These are phyloP conservation scores for Coptodon rendalli DNA, from an alignment of 2,113 vertebrate genomes.

Conservation along the genomic window DNA sequence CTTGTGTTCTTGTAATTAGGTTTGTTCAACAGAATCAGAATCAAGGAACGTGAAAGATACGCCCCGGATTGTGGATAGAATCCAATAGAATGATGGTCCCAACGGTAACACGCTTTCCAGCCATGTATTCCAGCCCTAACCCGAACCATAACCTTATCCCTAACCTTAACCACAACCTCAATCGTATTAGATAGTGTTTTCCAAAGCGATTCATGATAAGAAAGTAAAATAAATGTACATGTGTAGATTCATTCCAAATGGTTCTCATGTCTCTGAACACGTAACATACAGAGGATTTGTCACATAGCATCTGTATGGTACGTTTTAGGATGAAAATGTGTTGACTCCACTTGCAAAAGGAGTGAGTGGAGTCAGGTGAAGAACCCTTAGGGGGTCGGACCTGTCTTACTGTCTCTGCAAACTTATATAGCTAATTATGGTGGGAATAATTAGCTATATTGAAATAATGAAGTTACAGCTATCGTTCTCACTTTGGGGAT, in stretches of 20 bases:
- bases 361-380: neutral
- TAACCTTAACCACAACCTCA: neutral
- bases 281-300: neutral
- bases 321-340: neutral
- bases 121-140: neutral
- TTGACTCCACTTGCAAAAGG: neutral
- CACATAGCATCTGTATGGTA: neutral
- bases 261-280: neutral
- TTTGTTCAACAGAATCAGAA: fast-evolving
- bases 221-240: neutral
- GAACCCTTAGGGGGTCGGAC: neutral
- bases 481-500: neutral
- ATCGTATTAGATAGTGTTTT: neutral
- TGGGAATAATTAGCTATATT: neutral
- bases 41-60: fast-evolving
- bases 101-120: neutral
- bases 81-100: neutral
- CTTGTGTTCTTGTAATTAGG: neutral
- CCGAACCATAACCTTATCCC: neutral
- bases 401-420: neutral
- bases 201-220: neutral
- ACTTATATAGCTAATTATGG: neutral
- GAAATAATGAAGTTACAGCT: neutral
- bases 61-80: neutral
- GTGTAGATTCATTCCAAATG: neutral